Evolutionary conservation across 2,113 vertebrate species (phyloP).

Genomic region (Microcebus griseorufus): DNA sequence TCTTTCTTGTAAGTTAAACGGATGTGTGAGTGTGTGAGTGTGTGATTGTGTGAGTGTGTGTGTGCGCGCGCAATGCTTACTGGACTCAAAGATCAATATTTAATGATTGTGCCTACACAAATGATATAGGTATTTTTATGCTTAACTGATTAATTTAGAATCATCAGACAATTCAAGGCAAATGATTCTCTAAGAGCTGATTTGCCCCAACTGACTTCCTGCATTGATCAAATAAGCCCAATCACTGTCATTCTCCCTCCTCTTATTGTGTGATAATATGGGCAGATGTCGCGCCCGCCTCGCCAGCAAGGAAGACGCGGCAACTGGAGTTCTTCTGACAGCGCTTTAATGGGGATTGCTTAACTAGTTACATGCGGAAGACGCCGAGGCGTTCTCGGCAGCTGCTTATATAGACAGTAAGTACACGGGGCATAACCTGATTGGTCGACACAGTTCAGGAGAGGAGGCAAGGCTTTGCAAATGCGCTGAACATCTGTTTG

Average conservation of each 20-base stretch:
- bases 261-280: background rate
- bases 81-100: background rate
- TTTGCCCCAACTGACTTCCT: background rate
- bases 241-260: background rate
- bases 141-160: background rate
- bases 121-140: background rate
- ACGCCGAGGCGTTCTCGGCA: no score
- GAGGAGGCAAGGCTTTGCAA: no score
- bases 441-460: no score
- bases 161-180: background rate
- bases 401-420: no score
- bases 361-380: no score
- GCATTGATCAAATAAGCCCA: background rate
- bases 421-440: no score
- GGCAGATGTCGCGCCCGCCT: no score
- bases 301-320: no score
- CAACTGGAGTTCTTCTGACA: no score
- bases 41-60: background rate
- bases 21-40: background rate
- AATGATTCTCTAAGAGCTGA: background rate
- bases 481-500: no score
- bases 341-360: no score
- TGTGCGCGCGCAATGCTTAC: background rate
- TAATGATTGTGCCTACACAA: background rate
- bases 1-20: background rate